These are phyloP conservation scores for Meloidogyne hapla DNA, from an alignment of 1,140 invertebrate species.

Conservation along the genomic window DNA sequence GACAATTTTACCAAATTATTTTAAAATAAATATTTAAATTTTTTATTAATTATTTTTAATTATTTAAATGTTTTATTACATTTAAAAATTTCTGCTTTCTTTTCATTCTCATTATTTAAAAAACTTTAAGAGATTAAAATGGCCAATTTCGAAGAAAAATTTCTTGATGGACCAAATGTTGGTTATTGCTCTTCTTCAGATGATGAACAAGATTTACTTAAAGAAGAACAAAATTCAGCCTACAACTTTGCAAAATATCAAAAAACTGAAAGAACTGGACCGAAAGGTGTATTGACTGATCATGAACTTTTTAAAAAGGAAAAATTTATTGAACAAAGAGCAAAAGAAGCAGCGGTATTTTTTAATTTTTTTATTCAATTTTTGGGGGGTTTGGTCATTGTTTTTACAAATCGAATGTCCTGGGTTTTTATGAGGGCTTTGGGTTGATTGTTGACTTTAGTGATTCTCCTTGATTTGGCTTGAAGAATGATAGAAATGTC, in stretches of 20 bases:
- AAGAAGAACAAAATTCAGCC: background rate
- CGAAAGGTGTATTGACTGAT: slow-evolving; percentile 51
- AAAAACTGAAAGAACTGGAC: slow-evolving; percentile 37
- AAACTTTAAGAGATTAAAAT: slow-evolving; percentile 22
- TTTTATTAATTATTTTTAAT: too few species aligned
- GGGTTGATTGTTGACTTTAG: too few species aligned
- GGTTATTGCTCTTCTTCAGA: slow-evolving; percentile 50
- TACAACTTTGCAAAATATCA: background rate
- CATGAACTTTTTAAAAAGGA: slow-evolving; percentile 30
- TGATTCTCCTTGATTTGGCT: too few species aligned
- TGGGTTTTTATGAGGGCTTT: too few species aligned
- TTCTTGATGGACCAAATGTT: slow-evolving; percentile 50
- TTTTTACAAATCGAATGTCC: too few species aligned
- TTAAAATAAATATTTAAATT: too few species aligned
- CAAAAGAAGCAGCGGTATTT: slow-evolving; percentile 28
- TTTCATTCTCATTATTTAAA: background rate
- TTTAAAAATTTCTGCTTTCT: too few species aligned
- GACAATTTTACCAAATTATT: too few species aligned
- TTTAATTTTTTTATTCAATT: background rate
- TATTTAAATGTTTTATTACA: too few species aligned
- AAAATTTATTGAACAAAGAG: slow-evolving; percentile 8
- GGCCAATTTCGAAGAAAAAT: slow-evolving; percentile 50
- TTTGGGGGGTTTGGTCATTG: too few species aligned
- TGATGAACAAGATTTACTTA: slow-evolving; percentile 29
- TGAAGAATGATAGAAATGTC: too few species aligned